Conservation (phyloP, 2,888 invertebrate species). For the Sphinx pinastri region DNA sequence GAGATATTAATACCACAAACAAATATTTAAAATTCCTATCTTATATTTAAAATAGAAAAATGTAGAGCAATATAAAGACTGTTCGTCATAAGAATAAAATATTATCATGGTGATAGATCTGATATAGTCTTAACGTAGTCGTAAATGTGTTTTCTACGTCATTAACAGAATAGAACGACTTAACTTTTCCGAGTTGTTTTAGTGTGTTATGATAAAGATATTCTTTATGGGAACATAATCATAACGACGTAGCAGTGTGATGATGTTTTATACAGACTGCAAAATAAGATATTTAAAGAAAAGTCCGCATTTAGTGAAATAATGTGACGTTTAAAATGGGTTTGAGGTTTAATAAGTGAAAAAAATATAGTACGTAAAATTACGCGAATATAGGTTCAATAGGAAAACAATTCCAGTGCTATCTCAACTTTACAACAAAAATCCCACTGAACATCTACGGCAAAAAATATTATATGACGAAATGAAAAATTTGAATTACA, state of each 20-base stretch:
- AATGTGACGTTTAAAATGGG: neutral
- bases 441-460: too few species aligned
- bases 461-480: too few species aligned
- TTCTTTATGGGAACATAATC: conserved; percentile 8
- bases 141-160: neutral
- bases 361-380: neutral
- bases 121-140: neutral
- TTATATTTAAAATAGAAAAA: too few species aligned
- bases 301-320: neutral
- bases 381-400: too few species aligned
- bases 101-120: neutral
- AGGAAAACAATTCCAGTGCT: too few species aligned
- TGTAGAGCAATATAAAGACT: too few species aligned
- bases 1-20: too few species aligned
- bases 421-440: too few species aligned
- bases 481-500: too few species aligned
- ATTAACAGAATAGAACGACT: neutral
- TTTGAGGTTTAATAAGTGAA: too few species aligned
- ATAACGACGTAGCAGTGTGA: neutral
- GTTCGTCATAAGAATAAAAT: neutral
- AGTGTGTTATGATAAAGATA: neutral
- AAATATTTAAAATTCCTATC: too few species aligned
- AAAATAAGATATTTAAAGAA: neutral
- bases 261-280: too few species aligned
- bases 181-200: neutral